These are phyloP conservation scores for Tor tambroides DNA, from an alignment of 2,113 vertebrate genomes.

Conservation along the genomic window DNA sequence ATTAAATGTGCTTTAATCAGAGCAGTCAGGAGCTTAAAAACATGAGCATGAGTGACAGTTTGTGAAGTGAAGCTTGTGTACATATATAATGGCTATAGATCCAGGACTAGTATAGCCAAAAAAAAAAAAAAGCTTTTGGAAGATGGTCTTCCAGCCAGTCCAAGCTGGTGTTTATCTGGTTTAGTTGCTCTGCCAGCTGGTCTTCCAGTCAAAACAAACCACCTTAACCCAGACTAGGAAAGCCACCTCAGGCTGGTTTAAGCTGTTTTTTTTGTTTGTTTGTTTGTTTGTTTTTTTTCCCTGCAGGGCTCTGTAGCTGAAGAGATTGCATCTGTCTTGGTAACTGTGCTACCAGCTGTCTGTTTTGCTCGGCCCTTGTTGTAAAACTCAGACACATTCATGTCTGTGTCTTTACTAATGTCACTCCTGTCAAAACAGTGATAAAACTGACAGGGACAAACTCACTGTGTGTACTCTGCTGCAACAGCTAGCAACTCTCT, in stretches of 20 bases:
- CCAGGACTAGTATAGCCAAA: background rate
- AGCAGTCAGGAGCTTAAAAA: constrained; percentile 10
- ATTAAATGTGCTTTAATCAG: constrained; percentile 26
- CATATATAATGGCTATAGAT: background rate
- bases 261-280: background rate
- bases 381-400: constrained; percentile 34
- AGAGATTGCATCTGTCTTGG: constrained; percentile 6
- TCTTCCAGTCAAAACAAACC: background rate
- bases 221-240: background rate
- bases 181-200: background rate
- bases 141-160: background rate
- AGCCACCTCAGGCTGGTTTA: background rate
- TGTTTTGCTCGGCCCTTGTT: constrained; percentile 33
- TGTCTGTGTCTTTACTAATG: constrained; percentile 47
- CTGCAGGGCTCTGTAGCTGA: background rate
- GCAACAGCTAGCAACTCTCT: constrained; percentile 44
- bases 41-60: background rate
- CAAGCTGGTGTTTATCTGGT: constrained; percentile 8
- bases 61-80: constrained; percentile 17
- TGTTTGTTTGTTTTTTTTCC: background rate
- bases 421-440: constrained; percentile 39
- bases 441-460: constrained; percentile 26
- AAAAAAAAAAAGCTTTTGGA: no score
- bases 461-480: constrained; percentile 31
- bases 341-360: constrained; percentile 8